Evolutionary conservation across 2,797 vertebrate genomes (phyloP), one percentile per base, ranked within the genome.

Genomic region (Halcyon chelicuti): DNA sequence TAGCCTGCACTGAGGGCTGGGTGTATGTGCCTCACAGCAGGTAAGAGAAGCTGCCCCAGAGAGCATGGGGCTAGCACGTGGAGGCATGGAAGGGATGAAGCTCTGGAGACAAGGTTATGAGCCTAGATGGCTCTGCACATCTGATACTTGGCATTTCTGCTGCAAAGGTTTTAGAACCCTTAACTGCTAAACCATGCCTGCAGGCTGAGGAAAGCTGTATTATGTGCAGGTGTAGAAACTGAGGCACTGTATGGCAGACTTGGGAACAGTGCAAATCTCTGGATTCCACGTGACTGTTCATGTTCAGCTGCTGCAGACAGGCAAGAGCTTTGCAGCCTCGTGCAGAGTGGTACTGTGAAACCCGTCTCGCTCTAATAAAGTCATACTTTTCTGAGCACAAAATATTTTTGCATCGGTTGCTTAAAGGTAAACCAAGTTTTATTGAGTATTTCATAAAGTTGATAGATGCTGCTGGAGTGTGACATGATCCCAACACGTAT

Each of bases 291-390:
- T 60, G 85, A 25, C 2, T 4, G 14, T 77, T 81, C 6, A 6
- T 7, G 9, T 37, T 86, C 47, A 51, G 55, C 33, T 92, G 39
- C 54, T 13, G 23, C 66, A 61, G 63, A 23, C 18, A 40, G 61
- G 68, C 11, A 15, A 39, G 39, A 3, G 6, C 66, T 85, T 67
- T 2, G 16, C 6, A 23, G 31, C 66, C 20, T 68, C 0, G 0
- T 54, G 62, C 23, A 1, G 12, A 62, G 51, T 14, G 28, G 67
- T 61, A 7, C 37, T 72, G 60, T 85, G 46, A 87, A 81, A 71
- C 37, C 6, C n/a, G 11, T 70, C 58, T 72, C 37, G 29, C 29
- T 86, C 35, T 51, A 94, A 90, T 96, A 96, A 96, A 95, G 49
- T 73, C 8, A 10, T 78, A 31, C 22, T n/a, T 92, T 35, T 62